phyloP scores from a whole-genome alignment of 2,888 invertebrate genomes.

The Drosophila colorata region DNA sequence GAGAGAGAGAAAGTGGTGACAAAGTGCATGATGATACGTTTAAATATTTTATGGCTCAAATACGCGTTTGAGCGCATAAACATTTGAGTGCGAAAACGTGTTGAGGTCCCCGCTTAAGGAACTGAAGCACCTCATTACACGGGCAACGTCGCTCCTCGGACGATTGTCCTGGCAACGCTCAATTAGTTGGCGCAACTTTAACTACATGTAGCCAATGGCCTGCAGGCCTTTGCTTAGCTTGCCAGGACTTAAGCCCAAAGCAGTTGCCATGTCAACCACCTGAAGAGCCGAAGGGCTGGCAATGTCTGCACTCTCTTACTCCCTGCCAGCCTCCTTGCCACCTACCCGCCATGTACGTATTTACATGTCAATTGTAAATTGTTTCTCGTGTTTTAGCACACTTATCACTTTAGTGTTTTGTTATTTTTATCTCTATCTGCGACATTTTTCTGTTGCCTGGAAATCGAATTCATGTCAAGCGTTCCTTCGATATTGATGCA shows the following conservation, averaged over 20 bases:
- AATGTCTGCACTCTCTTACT: not conserved
- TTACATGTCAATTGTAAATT: slow-evolving; percentile 78
- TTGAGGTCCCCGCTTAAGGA: slow-evolving; percentile 37
- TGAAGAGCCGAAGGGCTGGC: slow-evolving; percentile 1
- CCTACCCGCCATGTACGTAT: slow-evolving; percentile 34
- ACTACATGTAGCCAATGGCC: slow-evolving; percentile 14
- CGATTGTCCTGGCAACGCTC: slow-evolving; percentile 45
- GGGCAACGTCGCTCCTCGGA: slow-evolving; percentile 10
- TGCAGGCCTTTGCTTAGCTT: not conserved
- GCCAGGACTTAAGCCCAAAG: not conserved
- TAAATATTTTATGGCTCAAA: slow-evolving; percentile 74
- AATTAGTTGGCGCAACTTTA: slow-evolving; percentile 52
- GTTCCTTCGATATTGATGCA: slow-evolving; percentile 55
- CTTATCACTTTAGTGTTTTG: slow-evolving; percentile 73
- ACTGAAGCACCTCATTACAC: slow-evolving; percentile 37
- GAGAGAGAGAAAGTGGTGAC: slow-evolving; percentile 29
- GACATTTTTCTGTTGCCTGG: slow-evolving; percentile 35
- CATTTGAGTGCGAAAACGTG: slow-evolving; percentile 76
- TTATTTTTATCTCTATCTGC: slow-evolving; percentile 39
- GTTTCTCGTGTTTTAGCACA: slow-evolving; percentile 71
- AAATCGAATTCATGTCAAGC: slow-evolving; percentile 72
- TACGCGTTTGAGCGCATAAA: slow-evolving; percentile 58
- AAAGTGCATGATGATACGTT: slow-evolving; percentile 71
- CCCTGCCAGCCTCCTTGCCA: not conserved
- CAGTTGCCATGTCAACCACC: slow-evolving; percentile 49